A percentile compares a stretch with the other conserved stretches of the same genome.
Evolutionary conservation across 2,888 invertebrate genomes (phyloP).

Genomic region (Apodemia duryi): DNA sequence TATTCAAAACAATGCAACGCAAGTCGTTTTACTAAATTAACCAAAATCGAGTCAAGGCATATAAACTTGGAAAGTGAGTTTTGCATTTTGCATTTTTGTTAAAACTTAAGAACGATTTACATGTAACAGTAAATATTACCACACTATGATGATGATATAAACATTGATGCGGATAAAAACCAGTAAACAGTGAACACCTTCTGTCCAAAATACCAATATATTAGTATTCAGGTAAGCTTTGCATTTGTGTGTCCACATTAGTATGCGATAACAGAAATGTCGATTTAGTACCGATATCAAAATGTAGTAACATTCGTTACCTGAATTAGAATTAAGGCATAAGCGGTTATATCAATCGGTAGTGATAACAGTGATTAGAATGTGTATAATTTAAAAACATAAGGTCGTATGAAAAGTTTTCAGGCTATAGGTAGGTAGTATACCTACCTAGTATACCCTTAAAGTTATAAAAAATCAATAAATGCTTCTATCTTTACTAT

Average conservation of each 20-base stretch:
- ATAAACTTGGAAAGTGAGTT: too few species aligned
- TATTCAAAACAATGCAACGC: too few species aligned
- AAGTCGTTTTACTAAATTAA: too few species aligned
- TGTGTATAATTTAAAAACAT: neutral
- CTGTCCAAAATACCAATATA: constrained; percentile 44
- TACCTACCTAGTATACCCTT: too few species aligned
- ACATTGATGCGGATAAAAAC: neutral
- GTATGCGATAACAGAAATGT: constrained; percentile 55
- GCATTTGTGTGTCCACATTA: constrained; percentile 48
- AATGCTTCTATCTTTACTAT: too few species aligned
- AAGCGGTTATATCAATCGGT: neutral
- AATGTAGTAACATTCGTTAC: constrained; percentile 50
- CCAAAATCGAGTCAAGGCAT: too few species aligned
- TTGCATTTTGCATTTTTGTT: too few species aligned
- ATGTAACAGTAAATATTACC: neutral
- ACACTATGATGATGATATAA: neutral
- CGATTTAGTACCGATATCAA: constrained; percentile 74
- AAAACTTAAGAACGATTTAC: too few species aligned
- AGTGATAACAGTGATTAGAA: neutral
- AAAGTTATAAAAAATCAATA: too few species aligned
- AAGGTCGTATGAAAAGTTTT: neutral
- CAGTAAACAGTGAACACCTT: constrained; percentile 18
- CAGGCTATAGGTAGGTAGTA: too few species aligned
- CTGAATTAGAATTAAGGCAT: neutral
- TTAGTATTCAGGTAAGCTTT: constrained; percentile 49